Evolutionary conservation across 2,888 invertebrate genomes (phyloP), one percentile per base, ranked within the genome.

Genomic region (Sesia apiformis): DNA sequence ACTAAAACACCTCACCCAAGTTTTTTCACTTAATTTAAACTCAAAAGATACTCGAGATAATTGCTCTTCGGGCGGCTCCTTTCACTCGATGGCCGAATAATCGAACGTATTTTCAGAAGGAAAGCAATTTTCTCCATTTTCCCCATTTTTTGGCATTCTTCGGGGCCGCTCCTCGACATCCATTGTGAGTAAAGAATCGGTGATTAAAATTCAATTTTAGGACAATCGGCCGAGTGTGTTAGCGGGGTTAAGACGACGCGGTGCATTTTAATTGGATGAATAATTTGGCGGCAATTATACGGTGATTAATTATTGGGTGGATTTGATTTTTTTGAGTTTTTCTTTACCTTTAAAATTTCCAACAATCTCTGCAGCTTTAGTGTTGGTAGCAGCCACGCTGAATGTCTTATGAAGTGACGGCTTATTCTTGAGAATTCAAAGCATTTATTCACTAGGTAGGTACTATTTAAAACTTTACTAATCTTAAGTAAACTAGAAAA

Each of bases 151-250:
- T 87, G 86, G 84, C 81, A 80, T 83, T 79, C 80, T 77, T 72
- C 65, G 59, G 63, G 65, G 61, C 62, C 59, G 60, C 63, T 40
- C 67, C 71, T 65, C 77, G 74, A 69, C 67, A 72, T 68, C 84
- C 78, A 83, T 89, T 89, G 87, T 88, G 73, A 80, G 76, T 69
- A 81, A 81, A 82, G 81, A 78, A 79, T 80, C 80, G 87, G 87
- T 86, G 85, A 89, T 89, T 89, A 89, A 88, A 89, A 89, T 88
- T 88, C 88, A 88, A 89, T 89, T 87, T 88, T 78, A 76, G 87
- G 81, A 88, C 88, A 89, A 87, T 89, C 81, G 73, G 65, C 67
- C 66, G 71, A 76, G 81, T 84, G 83, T 84, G 82, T 81, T 74
- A 67, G 75, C 65, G 71, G 71, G 76, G 78, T 74, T 72, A 63